Base-by-base conservation (phyloP, 2,113 vertebrate species). In the Clarias macrocephalus region DNA sequence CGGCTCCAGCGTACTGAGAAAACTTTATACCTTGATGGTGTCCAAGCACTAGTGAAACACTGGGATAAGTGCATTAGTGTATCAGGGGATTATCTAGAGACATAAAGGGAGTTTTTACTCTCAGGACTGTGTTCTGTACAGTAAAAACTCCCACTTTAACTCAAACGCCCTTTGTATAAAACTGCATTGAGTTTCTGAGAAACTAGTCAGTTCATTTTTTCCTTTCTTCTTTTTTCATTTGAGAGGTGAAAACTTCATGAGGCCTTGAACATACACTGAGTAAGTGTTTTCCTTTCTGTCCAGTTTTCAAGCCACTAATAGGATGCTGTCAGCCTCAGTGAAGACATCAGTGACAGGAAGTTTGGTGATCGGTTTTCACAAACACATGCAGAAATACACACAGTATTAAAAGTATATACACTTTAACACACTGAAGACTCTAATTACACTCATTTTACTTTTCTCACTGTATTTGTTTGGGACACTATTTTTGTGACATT, bases 381-480 rank as follows among this genome's bases (percentile, higher is more conserved):
- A 19, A 73, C 33, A 42, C 15, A 73, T 11, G 48, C 37, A 30
- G 11, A 68, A 12, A 65, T 10, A 65, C 23, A 65, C 23, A 65
- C 25, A 30, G 0, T n/a, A n/a, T n/a, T n/a, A n/a, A n/a, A n/a
- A n/a, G 3, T 0, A 2, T 2, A 4, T 42, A 42, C 42, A 42
- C 42, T 42, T 42, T 42, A 42, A 42, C 42, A 42, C 42, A 42
- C 42, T 5, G 3, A 42, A 5, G 42, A 42, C 42, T 42, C 42
- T 42, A 5, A 42, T 42, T 42, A 42, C 42, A 42, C 42, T 42
- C 2, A 42, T 42, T 42, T 42, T 42, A 42, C 42, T 5, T 42
- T 5, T 5, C 42, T 42, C 5, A 42, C 42, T 42, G 42, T 42
- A 42, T 42, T 42, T 42, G 42, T 42, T 42, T 42, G 42, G 42